Evolutionary conservation across 1,140 invertebrate species (phyloP).

Genomic region (Drosophila kohkoa): DNA sequence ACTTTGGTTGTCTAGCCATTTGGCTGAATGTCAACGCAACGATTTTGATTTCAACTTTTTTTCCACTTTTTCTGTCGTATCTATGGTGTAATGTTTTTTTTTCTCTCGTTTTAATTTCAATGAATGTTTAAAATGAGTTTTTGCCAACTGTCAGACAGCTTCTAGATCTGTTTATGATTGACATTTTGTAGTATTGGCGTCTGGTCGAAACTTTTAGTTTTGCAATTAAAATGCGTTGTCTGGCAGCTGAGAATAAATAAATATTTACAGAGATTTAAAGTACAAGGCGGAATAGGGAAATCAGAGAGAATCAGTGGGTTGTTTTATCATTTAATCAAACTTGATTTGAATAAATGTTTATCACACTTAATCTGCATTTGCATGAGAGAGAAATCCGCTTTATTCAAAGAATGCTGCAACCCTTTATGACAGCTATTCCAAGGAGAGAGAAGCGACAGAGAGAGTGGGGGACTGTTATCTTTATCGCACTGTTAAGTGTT

Average conservation of each 20-base stretch:
- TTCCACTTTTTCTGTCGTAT: conserved; percentile 28
- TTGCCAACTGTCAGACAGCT: conserved; percentile 48
- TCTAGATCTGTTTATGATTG: conserved; percentile 67
- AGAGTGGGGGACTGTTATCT: conserved; percentile 47
- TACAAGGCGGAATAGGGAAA: too few relatives aligned
- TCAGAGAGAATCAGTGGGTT: too few relatives aligned
- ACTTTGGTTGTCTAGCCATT: conserved; percentile 66
- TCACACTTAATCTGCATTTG: too few relatives aligned
- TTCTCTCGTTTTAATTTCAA: conserved; percentile 45
- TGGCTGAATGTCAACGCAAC: conserved; percentile 73
- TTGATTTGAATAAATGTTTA: not conserved
- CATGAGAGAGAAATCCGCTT: too few relatives aligned
- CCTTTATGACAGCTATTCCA: conserved; percentile 11
- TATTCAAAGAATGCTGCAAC: not conserved
- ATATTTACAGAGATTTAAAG: not conserved
- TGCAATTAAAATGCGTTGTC: conserved; percentile 65
- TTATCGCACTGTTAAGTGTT: conserved; percentile 77
- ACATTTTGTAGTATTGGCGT: conserved; percentile 40
- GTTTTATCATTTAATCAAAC: too few relatives aligned
- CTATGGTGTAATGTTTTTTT: conserved; percentile 15
- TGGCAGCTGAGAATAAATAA: conserved; percentile 4
- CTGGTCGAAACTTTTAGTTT: conserved; percentile 48
- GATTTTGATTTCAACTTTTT: conserved; percentile 52
- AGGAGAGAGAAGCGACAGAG: too few relatives aligned
- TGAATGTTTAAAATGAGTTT: conserved; percentile 71